Conservation (phyloP, 1,140 invertebrate species). For the Pogonognathellus flavescens region DNA sequence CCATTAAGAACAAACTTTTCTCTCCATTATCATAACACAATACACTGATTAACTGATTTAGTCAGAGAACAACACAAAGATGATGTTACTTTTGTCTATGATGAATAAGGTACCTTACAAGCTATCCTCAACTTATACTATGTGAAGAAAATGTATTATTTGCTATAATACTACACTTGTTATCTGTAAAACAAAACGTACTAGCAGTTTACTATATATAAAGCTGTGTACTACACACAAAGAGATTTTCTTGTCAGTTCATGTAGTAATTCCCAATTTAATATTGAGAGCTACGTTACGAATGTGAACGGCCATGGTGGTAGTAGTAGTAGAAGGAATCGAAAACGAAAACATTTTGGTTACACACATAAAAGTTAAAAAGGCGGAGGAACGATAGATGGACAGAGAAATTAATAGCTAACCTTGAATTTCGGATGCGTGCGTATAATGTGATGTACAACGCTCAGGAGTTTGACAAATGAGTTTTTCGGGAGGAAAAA, state of each 20-base stretch:
- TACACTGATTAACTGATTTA: conserved; percentile 48
- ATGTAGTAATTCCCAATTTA: conserved; percentile 1
- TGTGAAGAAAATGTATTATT: background rate
- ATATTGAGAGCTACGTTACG: conserved; percentile 11
- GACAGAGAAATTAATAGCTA: conserved; percentile 61
- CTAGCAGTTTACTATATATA: no score
- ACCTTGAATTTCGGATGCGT: conserved; percentile 63
- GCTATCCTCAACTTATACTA: background rate
- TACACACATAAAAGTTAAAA: background rate
- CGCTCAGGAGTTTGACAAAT: conserved; percentile 61
- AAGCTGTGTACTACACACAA: background rate
- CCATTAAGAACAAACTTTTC: conserved; percentile 16
- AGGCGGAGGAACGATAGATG: conserved; percentile 24
- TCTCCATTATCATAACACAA: conserved; percentile 47
- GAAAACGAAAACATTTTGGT: background rate
- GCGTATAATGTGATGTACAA: conserved; percentile 26
- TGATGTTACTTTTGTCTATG: conserved; percentile 32
- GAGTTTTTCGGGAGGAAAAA: conserved; percentile 56
- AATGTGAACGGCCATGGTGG: background rate
- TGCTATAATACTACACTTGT: background rate
- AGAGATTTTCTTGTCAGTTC: conserved; percentile 4
- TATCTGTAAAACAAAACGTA: no score
- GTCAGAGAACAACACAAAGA: conserved; percentile 17
- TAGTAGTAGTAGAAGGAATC: background rate
- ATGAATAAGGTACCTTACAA: background rate